A percentile compares a stretch with the other conserved stretches of the same genome.
Evolutionary conservation across 2,797 vertebrate genomes (phyloP).

Genomic region (Sebastiscus tertius): DNA sequence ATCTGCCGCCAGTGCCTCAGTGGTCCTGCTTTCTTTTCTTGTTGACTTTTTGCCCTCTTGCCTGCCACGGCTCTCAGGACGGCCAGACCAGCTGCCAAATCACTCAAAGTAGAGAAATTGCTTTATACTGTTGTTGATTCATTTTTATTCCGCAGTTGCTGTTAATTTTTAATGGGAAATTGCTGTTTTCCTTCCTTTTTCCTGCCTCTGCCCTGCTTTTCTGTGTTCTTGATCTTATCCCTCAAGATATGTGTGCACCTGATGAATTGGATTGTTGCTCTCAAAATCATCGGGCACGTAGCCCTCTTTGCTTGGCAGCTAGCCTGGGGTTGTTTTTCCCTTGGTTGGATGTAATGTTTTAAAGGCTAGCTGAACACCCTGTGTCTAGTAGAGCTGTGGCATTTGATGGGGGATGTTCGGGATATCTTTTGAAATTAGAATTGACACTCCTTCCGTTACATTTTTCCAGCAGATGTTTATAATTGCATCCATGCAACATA

Average conservation of each 20-base stretch:
- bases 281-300: slow-evolving; percentile 35
- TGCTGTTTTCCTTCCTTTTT: slow-evolving; percentile 55
- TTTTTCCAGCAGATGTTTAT: slow-evolving; percentile 32
- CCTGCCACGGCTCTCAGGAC: slow-evolving; percentile 35
- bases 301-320: slow-evolving; percentile 45
- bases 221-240: slow-evolving; percentile 60
- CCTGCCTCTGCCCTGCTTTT: slow-evolving; percentile 44
- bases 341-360: slow-evolving; percentile 36
- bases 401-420: slow-evolving; percentile 3
- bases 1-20: slow-evolving; percentile 31
- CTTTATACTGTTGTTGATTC: slow-evolving; percentile 22
- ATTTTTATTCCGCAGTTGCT: slow-evolving; percentile 20
- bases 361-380: slow-evolving; percentile 25
- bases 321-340: slow-evolving; percentile 48
- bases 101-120: slow-evolving; percentile 29
- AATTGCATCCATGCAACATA: slow-evolving; percentile 12
- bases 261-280: slow-evolving; percentile 52
- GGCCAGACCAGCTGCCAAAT: slow-evolving; percentile 42
- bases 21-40: slow-evolving; percentile 30
- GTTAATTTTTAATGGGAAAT: slow-evolving; percentile 60
- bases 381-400: slow-evolving; percentile 23
- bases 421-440: slow-evolving; percentile 17
- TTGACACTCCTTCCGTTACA: slow-evolving; percentile 3
- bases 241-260: slow-evolving; percentile 41
- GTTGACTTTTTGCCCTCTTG: slow-evolving; percentile 58